Base-by-base conservation (phyloP, 2,888 invertebrate genomes). In the Drosophila stalkeri region DNA sequence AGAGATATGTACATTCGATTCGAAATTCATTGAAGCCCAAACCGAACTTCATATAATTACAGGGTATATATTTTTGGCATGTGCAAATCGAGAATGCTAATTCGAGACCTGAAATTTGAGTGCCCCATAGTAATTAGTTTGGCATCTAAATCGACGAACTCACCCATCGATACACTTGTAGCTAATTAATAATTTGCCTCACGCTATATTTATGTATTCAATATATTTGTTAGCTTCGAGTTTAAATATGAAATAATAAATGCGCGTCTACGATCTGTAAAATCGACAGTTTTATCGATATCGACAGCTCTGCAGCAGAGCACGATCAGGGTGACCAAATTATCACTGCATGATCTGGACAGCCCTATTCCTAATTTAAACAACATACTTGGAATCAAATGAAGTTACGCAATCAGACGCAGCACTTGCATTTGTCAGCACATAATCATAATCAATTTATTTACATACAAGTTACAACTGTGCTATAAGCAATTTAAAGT, bases 21-120 rank as follows among this genome's bases (percentile, higher is more conserved):
- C 9, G 33, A 12, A 18, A 51, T 35, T 18, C 7, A 14, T 7
- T 3, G 12, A 33, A 18, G 20, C 12, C 14, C 14, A 33, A 14
- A 14, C 35, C n/a, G 2, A 31, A 11, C 14, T n/a, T 31, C 31
- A n/a, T 9, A n/a, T 16, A 11, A 16, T 16, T 49, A 31, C 11
- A 31, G 47, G 47, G 23, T 16, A 49, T 11, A 27, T 16, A 31
- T 31, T 9, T 47, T 16, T 27, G 31, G 33, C 49, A 6, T 49
- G 1, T 33, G n/a, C n/a, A 49, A 49, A 47, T 16, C 46, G 8
- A 46, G 2, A 44, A 46, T 23, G 27, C 2, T 9, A 14, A n/a
- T 49, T 51, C 7, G 51, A 51, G 9, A 31, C 12, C 18, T 14
- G 2, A 51, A 51, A 51, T 51, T 33, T 33, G 51, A 51, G 51